Percentiles rank a stretch among this genome's conserved stretches.
Conservation (phyloP, 2,797 vertebrate species). For the Pseudotriccus pelzelni region DNA sequence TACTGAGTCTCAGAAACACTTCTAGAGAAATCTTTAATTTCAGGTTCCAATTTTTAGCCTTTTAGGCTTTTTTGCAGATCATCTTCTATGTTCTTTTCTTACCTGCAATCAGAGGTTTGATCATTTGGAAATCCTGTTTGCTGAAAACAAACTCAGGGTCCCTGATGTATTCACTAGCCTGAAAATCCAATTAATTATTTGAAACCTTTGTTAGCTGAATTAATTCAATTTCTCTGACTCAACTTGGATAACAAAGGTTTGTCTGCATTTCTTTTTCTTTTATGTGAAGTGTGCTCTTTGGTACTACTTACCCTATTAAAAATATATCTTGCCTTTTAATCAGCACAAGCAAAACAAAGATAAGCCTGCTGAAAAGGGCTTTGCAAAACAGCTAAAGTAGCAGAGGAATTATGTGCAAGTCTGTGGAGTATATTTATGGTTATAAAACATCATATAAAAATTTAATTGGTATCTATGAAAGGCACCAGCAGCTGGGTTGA, state of each 20-base stretch:
- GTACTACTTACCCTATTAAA: conserved; percentile 54
- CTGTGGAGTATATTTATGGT: conserved; percentile 45
- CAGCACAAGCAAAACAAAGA: conserved; percentile 60
- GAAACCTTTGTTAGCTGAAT: conserved; percentile 9
- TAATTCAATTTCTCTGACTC: conserved; percentile 24
- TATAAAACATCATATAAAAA: conserved; percentile 52
- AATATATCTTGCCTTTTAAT: conserved; percentile 64
- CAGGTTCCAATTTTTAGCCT: background rate
- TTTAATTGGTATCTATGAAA: conserved; percentile 50
- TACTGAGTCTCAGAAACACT: background rate
- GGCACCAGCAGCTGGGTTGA: conserved; percentile 4
- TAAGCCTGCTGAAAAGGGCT: conserved; percentile 34
- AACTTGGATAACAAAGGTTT: conserved; percentile 41
- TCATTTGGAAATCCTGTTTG: background rate
- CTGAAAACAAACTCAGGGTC: background rate
- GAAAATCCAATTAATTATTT: conserved; percentile 42
- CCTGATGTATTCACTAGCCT: background rate
- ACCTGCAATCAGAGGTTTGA: background rate
- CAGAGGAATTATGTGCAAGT: conserved; percentile 49
- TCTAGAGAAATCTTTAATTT: background rate
- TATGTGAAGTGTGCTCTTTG: conserved; percentile 25
- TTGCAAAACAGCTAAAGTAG: conserved; percentile 46
- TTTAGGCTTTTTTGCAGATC: background rate
- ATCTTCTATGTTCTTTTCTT: background rate
- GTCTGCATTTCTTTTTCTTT: conserved; percentile 36